A percentile compares a stretch with the other conserved stretches of the same genome.
Evolutionary conservation across 2,888 invertebrate species (phyloP).

Genomic region (Yponomeuta cagnagella): DNA sequence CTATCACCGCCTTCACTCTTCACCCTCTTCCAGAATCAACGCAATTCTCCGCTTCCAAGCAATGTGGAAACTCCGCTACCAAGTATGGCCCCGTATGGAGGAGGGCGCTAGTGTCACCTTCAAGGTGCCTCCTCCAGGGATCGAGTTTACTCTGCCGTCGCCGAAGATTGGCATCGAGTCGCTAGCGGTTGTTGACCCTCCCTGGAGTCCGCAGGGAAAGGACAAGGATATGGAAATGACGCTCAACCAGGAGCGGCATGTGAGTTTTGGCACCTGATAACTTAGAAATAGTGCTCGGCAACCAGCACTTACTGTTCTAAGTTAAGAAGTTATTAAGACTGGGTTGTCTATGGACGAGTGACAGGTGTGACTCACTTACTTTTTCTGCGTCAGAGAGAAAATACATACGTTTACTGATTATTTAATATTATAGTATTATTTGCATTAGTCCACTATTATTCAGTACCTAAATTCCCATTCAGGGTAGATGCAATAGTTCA

Average conservation of each 20-base stretch:
- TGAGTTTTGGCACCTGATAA: slow-evolving; percentile 56
- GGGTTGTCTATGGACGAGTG: too few relatives aligned
- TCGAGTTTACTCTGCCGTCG: slow-evolving; percentile 98
- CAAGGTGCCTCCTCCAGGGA: slow-evolving; percentile 99
- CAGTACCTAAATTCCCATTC: too few relatives aligned
- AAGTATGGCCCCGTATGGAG: slow-evolving; percentile 99
- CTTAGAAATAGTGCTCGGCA: neutral
- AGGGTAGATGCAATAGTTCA: too few relatives aligned
- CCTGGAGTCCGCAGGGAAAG: slow-evolving; percentile 98
- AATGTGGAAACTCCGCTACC: slow-evolving; percentile 97
- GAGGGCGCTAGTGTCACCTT: slow-evolving; percentile 96
- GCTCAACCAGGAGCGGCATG: slow-evolving; percentile 97
- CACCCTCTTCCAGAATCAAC: slow-evolving; percentile 49
- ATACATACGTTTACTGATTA: too few relatives aligned
- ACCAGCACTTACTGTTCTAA: too few relatives aligned
- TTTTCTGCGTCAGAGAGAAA: too few relatives aligned
- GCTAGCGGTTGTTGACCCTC: slow-evolving; percentile 96
- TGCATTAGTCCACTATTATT: too few relatives aligned
- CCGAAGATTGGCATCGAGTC: slow-evolving; percentile 98
- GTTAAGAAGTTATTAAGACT: too few relatives aligned
- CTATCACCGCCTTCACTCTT: neutral
- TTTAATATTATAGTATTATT: too few relatives aligned
- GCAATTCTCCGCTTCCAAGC: slow-evolving; percentile 86
- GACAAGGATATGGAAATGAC: slow-evolving; percentile 99
- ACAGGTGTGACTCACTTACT: too few relatives aligned